Evolutionary conservation across 2,113 vertebrate genomes (phyloP), one percentile per base, ranked within the genome.

Genomic region (Sinocyclocheilus anshuiensis): DNA sequence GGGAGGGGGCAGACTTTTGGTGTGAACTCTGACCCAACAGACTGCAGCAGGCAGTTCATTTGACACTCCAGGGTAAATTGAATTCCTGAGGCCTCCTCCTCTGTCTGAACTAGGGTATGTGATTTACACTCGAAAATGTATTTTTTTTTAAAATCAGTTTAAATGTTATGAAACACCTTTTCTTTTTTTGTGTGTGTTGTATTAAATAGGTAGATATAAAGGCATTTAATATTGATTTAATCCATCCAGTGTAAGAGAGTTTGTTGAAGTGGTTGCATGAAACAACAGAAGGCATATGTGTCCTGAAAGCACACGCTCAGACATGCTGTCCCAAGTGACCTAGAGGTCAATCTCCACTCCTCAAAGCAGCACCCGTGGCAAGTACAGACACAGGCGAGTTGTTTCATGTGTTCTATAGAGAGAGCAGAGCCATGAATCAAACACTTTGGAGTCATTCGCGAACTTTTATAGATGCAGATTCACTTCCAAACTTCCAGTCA

Each of bases 11-110:
- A 81, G 65, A 53, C 65, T 82, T 71, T 82, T 81, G 39, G 50
- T 81, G 36, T 75, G 84, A 86, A 59, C 87, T 33, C 15, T 88
- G 87, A 86, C 87, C 84, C 29, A 48, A n/a, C 53, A 86, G 45
- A 76, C 75, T 77, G 42, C 57, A 67, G 12, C 61, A 82, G 22
- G 78, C 78, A 69, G 63, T 72, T 86, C 22, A 84, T 71, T 45
- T 84, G n/a, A 86, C 84, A 45, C 65, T 55, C n/a, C 69, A 42
- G 69, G 59, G 55, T 85, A 50, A 57, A 86, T 24, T 79, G 65
- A 87, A 87, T 87, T 87, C 86, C 61, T 84, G 63, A 36, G 81
- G 42, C 29, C 39, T 67, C n/a, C 29, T 33, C 80, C 18, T 78
- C 77, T 36, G 29, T 79, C 53, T 79, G 11, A 67, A 45, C n/a